Evolutionary conservation across 1,140 invertebrate genomes (phyloP).

Genomic region (Ooceraea biroi): DNA sequence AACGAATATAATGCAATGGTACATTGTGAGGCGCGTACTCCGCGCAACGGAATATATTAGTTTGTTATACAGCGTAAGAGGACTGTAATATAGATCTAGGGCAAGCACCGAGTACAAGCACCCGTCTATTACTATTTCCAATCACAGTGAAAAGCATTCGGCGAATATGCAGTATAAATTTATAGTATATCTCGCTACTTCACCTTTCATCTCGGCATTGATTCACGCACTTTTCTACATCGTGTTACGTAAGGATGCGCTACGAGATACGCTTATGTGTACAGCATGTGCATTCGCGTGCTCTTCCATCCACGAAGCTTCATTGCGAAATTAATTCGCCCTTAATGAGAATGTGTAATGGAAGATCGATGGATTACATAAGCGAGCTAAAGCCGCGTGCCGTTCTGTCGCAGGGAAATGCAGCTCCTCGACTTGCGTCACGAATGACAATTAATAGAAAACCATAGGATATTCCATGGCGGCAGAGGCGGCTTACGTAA

Average conservation of each 20-base stretch:
- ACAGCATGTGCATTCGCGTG: not conserved
- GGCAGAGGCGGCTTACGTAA: conserved; percentile 32
- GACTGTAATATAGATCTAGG: conserved; percentile 19
- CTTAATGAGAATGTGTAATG: not conserved
- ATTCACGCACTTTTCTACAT: not conserved
- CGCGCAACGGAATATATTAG: conserved; percentile 3
- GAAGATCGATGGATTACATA: not conserved
- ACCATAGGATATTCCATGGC: conserved; percentile 9
- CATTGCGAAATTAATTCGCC: conserved; percentile 1
- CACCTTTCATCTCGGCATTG: not conserved
- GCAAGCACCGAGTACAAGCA: conserved; percentile 7
- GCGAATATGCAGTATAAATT: no score
- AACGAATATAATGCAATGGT: conserved; percentile 23
- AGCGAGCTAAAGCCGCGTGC: not conserved
- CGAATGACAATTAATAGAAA: conserved; percentile 44
- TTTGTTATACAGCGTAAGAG: not conserved
- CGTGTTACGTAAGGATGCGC: not conserved
- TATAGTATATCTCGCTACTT: no score
- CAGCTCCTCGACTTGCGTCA: conserved; percentile 23
- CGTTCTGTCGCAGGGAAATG: not conserved
- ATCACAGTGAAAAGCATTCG: conserved; percentile 7
- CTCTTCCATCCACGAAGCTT: not conserved
- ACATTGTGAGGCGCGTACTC: not conserved
- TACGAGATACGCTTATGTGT: not conserved
- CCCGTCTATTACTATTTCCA: not conserved